Base-by-base conservation (phyloP, 1,140 invertebrate genomes). In the Calliopsis andreniformis region DNA sequence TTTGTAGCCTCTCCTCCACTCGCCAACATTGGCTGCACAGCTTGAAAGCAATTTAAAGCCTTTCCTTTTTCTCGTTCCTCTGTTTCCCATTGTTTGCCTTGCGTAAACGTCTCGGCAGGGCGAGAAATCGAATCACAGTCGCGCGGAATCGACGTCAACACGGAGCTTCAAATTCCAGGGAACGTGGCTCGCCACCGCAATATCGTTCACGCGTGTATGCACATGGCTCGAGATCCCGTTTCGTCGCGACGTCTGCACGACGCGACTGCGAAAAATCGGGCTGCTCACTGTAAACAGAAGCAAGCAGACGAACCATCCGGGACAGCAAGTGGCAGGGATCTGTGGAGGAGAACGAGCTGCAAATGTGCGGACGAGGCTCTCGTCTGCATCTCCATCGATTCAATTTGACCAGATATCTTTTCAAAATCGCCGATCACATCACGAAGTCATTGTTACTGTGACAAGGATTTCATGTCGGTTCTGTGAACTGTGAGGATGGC, bases 281-380 rank as follows among this genome's bases (percentile, higher is more conserved):
- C 61, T 43, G 49, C n/a, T 69, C 42, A 25, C 66, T 35, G 76
- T 59, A 80, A 80, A 80, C 64, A 80, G 42, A 45, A 25, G 71
- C 53, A 56, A 32, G 68, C 47, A 72, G 78, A 80, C 43, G 62
- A n/a, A 62, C 28, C 67, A 62, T 49, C 62, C 45, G 47, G 47
- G 47, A 64, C 66, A 43, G 32, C 12, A 43, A 51, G 35, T 16
- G 47, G 23, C 20, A 25, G 39, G 76, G 73, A 56, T 47, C 35
- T 55, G 14, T 42, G 23, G 30, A 59, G 58, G 59, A 35, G 42
- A 23, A 49, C 23, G 42, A 49, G 45, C 23, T 45, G 56, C 68
- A 63, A 78, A 78, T 72, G 59, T 43, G 64, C 69, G 39, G 45
- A 53, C 20, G 47, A 28, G 63, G 49, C 70, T 63, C 35, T 49